Base-by-base conservation (phyloP, 2,888 invertebrate species). In the Watsonalla binaria region DNA sequence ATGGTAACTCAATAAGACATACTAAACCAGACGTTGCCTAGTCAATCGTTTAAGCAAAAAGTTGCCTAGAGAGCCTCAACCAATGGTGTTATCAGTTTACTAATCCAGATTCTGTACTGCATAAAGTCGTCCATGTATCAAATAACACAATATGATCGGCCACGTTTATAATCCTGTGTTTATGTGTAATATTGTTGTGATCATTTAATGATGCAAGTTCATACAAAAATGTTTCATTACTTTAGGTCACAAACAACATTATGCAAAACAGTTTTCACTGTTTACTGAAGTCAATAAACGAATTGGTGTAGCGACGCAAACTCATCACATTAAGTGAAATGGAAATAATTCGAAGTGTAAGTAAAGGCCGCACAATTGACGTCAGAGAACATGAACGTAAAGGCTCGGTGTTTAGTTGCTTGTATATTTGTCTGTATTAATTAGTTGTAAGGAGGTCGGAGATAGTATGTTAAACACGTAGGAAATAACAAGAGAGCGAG, bases 401-500 rank as follows among this genome's bases (percentile, higher is more conserved):
- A 49, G 42, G 11, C 13, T 46, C 35, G 53, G 51, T 47, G 51
- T 42, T 42, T 11, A 11, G 8, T 42, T 52, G 55, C 49, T 49
- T 37, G 33, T 58, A 61, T 61, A 61, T 62, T 62, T 64, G 60
- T 61, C 52, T 53, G 63, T 54, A 62, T 60, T 61, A 60, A 67
- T 63, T 59, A 65, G 59, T 57, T 39, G 54, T 59, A 64, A 62
- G 61, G 61, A 68, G 63, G 65, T 63, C 65, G 62, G 64, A 59
- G 65, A 65, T 62, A 65, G 66, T 62, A 64, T 56, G 62, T 63
- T 62, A 63, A 62, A 65, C 62, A 66, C 57, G 63, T 60, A 61
- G 59, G 52, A 60, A 65, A 66, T 66, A 69, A 67, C 67, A 66
- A 64, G 68, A 64, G 68, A 66, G 61, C 60, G 63, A 63, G 56